phyloP scores from a whole-genome alignment of 2,113 vertebrate genomes.

The Marcusenius ussheri region DNA sequence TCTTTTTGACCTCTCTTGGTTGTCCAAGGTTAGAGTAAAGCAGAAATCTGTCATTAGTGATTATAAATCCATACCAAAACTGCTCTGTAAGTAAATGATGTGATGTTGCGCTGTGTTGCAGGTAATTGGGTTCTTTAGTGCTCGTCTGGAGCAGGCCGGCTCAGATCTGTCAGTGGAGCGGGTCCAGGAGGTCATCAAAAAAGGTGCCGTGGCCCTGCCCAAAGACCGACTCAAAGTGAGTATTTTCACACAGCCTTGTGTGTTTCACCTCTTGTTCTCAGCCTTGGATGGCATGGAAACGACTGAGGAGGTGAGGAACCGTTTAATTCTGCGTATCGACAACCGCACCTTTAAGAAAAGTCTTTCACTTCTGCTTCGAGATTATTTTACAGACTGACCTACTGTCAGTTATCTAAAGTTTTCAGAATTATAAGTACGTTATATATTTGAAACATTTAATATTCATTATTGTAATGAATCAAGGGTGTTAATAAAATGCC shows the following conservation, averaged over 20 bases:
- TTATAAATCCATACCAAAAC: neutral
- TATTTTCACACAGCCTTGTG: neutral
- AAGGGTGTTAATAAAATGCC: neutral
- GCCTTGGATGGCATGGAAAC: neutral
- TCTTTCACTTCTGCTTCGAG: neutral
- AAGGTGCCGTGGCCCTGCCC: conserved; percentile 86
- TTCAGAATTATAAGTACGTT: neutral
- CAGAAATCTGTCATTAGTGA: neutral
- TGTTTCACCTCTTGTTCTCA: neutral
- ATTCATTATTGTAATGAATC: neutral
- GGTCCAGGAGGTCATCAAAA: conserved; percentile 96
- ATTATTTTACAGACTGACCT: neutral
- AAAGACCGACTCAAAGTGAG: conserved; percentile 91
- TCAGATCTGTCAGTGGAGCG: conserved; percentile 89
- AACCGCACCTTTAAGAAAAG: neutral
- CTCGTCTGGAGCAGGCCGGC: conserved; percentile 84
- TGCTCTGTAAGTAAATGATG: conserved; percentile 19
- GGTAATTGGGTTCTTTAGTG: conserved; percentile 95
- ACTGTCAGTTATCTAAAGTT: neutral
- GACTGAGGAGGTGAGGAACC: neutral
- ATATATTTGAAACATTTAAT: neutral
- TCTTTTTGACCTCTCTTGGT: neutral
- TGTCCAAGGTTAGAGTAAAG: neutral
- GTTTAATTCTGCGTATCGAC: neutral
- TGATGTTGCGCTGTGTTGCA: conserved; percentile 39